Base-by-base conservation (phyloP, 1,140 invertebrate genomes). In the Cyphomyrmex costatus region DNA sequence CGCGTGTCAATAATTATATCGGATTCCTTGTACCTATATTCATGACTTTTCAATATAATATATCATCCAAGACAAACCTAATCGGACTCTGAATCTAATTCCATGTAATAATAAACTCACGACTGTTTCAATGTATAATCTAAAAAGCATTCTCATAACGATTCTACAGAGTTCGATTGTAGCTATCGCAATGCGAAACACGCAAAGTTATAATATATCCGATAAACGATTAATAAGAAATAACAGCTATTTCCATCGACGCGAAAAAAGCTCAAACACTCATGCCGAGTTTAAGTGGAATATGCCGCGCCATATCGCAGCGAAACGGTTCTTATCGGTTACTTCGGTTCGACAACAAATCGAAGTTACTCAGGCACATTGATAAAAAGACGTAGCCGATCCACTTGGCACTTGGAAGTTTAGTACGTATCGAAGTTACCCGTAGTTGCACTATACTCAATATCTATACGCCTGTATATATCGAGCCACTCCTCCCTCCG, bases 371-470 rank as follows among this genome's bases (percentile, higher is more conserved):
- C 73, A 46, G 56, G 56, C 27, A 51, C 78, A 61, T 87, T 78
- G 89, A 90, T 90, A 90, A 90, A 90, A 90, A 90, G 80, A 85
- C 61, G 65, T 74, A 30, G 74, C 70, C 76, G 74, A 87, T 90
- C 82, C 80, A 80, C 88, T 90, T 85, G 88, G 79, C 86, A 60
- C 82, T 90, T 85, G 60, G 63, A 90, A 90, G 68, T 90, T 90
- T 66, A 61, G 61, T 58, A 78, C 71, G 70, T 68, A 71, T 71
- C 51, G 58, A 89, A 89, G 36, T 86, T 89, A 53, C 33, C 71
- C 82, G 73, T 33, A 66, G 46, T 21, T 49, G 76, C 49, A 33
- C 42, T 51, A 46, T 51, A 49, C 58, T 78, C 49, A 19, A 58
- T 60, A 56, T 71, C 71, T 70, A n/a, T n/a, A 61, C 60, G 21